These are phyloP conservation scores for Drosophila ironensis DNA, from an alignment of 1,140 invertebrate genomes.

Conservation along the genomic window DNA sequence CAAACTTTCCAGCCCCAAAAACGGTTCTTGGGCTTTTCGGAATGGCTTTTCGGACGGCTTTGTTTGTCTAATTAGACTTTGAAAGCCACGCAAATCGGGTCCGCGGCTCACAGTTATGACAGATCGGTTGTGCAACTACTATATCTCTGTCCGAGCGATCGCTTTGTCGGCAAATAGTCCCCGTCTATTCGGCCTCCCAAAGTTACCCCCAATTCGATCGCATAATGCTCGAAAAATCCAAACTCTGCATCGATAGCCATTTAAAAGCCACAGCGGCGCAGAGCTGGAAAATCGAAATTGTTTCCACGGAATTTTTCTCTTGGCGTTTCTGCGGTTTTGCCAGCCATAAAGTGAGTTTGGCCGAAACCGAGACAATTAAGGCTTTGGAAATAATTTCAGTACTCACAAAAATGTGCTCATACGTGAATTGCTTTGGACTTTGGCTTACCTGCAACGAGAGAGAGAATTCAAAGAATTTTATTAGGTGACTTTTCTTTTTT, in stretches of 20 bases:
- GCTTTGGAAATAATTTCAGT: constrained; percentile 36
- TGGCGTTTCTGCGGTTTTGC: constrained; percentile 46
- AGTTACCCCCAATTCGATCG: neutral
- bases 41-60: constrained; percentile 23
- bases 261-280: constrained; percentile 57
- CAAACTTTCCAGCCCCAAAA: constrained; percentile 45
- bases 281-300: constrained; percentile 41
- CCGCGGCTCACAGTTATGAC: constrained; percentile 28
- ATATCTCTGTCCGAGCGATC: constrained; percentile 3
- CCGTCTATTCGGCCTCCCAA: neutral
- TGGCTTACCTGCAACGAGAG: constrained; percentile 68
- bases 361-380: constrained; percentile 41
- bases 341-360: constrained; percentile 35
- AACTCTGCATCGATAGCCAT: constrained; percentile 52
- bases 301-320: constrained; percentile 58
- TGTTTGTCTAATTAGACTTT: constrained; percentile 70
- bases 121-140: constrained; percentile 11
- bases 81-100: constrained; percentile 32
- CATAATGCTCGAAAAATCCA: constrained; percentile 49
- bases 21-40: constrained; percentile 33
- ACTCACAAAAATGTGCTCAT: constrained; percentile 34
- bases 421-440: constrained; percentile 24
- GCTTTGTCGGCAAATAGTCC: constrained; percentile 22
- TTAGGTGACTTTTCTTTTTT: constrained; percentile 42
- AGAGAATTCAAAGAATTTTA: constrained; percentile 52